Evolutionary conservation across 1,140 invertebrate species (phyloP).

Genomic region (Drosophila seguyi): DNA sequence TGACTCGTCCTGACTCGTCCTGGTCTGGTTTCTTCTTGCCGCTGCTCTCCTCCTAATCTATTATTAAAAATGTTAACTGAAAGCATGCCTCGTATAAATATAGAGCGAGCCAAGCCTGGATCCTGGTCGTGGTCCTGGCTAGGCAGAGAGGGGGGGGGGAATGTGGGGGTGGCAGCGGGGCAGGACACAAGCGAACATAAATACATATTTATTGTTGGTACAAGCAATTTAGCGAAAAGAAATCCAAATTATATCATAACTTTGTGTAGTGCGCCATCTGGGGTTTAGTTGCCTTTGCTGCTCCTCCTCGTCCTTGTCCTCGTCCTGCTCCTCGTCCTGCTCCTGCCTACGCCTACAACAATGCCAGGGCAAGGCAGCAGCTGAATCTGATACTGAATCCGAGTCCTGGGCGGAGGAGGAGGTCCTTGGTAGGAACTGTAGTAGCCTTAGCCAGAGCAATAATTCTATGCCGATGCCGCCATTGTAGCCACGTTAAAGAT

Average conservation of each 20-base stretch:
- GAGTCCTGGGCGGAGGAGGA: constrained; percentile 27
- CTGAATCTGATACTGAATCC: constrained; percentile 45
- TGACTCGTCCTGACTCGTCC: background rate
- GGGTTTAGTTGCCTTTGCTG: constrained; percentile 76
- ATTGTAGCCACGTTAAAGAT: constrained; percentile 79
- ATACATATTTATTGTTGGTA: constrained; percentile 84
- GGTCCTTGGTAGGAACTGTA: constrained; percentile 3
- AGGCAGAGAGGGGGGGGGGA: background rate
- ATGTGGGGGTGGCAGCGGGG: background rate
- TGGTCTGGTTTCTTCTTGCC: background rate
- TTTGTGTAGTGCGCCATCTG: constrained; percentile 84
- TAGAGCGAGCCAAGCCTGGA: constrained; percentile 28
- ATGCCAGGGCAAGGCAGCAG: constrained; percentile 44
- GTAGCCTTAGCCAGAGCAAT: constrained; percentile 54
- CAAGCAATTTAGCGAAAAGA: constrained; percentile 84
- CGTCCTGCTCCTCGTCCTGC: background rate
- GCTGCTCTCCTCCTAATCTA: constrained; percentile 53
- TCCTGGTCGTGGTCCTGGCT: constrained; percentile 12
- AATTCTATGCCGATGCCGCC: constrained; percentile 78
- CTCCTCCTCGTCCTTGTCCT: constrained; percentile 1
- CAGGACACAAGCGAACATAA: constrained; percentile 62
- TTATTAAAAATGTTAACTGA: constrained; percentile 72
- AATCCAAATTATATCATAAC: constrained; percentile 84
- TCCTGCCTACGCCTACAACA: constrained; percentile 74
- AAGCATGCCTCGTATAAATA: constrained; percentile 60